Base-by-base conservation (phyloP, 1,140 invertebrate species). In the Apis florea region DNA sequence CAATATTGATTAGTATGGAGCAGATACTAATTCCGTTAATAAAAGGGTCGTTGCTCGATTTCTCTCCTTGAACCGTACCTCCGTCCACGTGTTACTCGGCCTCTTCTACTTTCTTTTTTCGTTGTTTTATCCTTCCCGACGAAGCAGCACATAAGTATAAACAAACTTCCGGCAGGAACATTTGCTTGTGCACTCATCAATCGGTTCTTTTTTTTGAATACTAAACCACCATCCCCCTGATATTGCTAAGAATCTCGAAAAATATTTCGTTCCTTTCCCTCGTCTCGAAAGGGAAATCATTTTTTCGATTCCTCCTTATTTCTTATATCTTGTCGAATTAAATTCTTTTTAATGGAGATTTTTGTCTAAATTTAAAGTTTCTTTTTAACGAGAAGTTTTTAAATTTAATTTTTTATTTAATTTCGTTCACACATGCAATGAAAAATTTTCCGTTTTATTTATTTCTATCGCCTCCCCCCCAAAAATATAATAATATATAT, bases 91-190 rank as follows among this genome's bases (percentile, higher is more conserved):
- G 63, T 69, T 74, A 40, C 51, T 67, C 15, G 40, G 21, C 15
- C 56, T 40, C 47, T 40, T 63, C 40, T 53, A 71, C 58, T 84
- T 85, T 85, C 66, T 84, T 77, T 63, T 49, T 53, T 63, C 58
- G 68, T 79, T 72, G 56, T 54, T 79, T 63, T 40, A 71, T 67
- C 67, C 47, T 70, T 61, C 54, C 49, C 17, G 49, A 13, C 47
- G 49, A 40, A 24, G 53, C 26, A 61, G 26, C 58, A 24, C 49
- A 17, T 19, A 79, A 79, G 59, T 79, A 58, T 72, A 71, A 71
- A 79, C 47, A 72, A 70, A 79, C 68, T 53, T 63, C 69, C 49
- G 77, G 58, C 49, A 24, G 59, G 15, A 63, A 53, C 21, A 40
- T 71, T 72, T 63, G 58, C 49, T 63, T 26, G 9, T 26, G 26